These are phyloP conservation scores for Phenganax marumi DNA, from an alignment of 92 coral and sea anemone species.

Conservation along the genomic window DNA sequence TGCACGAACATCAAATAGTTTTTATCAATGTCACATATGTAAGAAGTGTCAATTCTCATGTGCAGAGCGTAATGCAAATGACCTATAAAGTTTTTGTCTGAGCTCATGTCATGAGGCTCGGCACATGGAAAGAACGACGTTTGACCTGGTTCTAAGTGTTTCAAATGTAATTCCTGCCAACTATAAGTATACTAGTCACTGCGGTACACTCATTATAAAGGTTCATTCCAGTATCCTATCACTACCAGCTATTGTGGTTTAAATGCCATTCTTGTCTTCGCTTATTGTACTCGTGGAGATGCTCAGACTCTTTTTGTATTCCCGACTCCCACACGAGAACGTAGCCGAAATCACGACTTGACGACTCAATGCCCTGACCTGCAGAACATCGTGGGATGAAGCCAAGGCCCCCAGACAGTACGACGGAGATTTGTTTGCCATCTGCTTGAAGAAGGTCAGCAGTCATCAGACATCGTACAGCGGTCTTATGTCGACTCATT, in stretches of 20 bases:
- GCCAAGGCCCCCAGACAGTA: constrained; percentile 94
- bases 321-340: constrained; percentile 94
- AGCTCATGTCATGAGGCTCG: too few species aligned
- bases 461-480: constrained; percentile 82
- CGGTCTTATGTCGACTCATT: constrained; percentile 77
- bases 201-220: too few species aligned
- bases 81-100: too few species aligned
- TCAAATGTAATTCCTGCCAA: too few species aligned
- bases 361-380: constrained; percentile 34
- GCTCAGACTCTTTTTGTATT: constrained; percentile 67
- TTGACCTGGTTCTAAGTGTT: too few species aligned
- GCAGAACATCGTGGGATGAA: constrained; percentile 73
- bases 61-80: too few species aligned
- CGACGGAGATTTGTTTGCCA: constrained; percentile 68
- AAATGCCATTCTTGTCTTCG: constrained; percentile 64
- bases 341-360: constrained; percentile 74
- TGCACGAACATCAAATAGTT: too few species aligned
- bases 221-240: too few species aligned
- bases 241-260: constrained; percentile 12
- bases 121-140: too few species aligned
- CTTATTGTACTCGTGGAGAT: constrained; percentile 63
- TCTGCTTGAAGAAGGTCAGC: constrained; percentile 62
- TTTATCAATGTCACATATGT: too few species aligned
- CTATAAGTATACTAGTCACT: too few species aligned
- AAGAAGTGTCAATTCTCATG: too few species aligned